These are phyloP conservation scores for Aplocera efformata DNA, from an alignment of 2,888 invertebrate genomes.

Conservation along the genomic window DNA sequence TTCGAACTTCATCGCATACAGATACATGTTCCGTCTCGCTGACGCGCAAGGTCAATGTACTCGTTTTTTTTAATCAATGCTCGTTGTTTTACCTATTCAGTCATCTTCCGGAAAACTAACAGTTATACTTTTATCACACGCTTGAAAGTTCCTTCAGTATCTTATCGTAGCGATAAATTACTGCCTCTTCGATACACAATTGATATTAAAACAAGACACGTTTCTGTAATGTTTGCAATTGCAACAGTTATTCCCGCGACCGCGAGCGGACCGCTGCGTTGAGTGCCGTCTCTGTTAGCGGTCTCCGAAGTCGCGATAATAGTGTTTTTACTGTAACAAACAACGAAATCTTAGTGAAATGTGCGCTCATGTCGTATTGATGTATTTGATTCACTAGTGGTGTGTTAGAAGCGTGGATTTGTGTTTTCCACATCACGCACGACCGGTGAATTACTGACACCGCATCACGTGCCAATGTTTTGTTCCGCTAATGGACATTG, in stretches of 20 bases:
- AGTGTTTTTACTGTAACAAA: conserved; percentile 22
- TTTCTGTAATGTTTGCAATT: conserved; percentile 55
- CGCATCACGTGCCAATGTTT: conserved; percentile 35
- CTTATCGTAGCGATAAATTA: conserved; percentile 75
- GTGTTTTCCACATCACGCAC: conserved; percentile 25
- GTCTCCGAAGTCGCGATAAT: conserved; percentile 14
- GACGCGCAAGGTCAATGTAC: conserved; percentile 43
- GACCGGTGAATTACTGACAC: conserved; percentile 32
- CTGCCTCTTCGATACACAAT: conserved; percentile 66
- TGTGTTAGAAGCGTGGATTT: conserved; percentile 24
- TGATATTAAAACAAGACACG: conserved; percentile 59
- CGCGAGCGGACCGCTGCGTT: conserved; percentile 55
- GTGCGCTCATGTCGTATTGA: conserved; percentile 12
- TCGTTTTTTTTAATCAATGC: conserved; percentile 28
- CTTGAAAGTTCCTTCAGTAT: conserved; percentile 41
- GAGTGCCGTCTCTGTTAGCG: conserved; percentile 24
- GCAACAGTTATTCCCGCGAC: conserved; percentile 66
- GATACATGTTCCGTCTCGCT: conserved; percentile 32
- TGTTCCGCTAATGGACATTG: conserved; percentile 30
- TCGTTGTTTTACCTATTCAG: conserved; percentile 10
- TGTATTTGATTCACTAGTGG: conserved; percentile 26
- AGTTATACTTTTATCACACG: conserved; percentile 39
- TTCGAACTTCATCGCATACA: conserved; percentile 32
- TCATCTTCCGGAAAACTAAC: conserved; percentile 36
- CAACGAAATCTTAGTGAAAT: conserved; percentile 12